Conservation (phyloP, 2,888 invertebrate species). For the Polydesmus complanatus region DNA sequence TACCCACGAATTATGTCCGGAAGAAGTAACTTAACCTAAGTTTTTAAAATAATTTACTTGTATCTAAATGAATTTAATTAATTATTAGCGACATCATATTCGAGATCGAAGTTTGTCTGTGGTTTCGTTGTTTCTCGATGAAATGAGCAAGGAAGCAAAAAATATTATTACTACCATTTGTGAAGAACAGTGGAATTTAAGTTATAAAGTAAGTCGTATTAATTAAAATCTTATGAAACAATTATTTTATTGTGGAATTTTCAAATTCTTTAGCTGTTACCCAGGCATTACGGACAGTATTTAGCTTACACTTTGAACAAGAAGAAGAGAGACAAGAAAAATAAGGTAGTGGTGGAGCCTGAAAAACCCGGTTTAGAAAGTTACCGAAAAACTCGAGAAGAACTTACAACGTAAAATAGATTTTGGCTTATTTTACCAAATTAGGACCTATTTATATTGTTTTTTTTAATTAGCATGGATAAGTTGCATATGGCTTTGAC, state of each 20-base stretch:
- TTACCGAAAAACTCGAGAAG: constrained; percentile 86
- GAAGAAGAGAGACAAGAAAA: constrained; percentile 74
- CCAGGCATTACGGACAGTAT: constrained; percentile 86
- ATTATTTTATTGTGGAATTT: background rate
- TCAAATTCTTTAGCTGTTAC: constrained; percentile 45
- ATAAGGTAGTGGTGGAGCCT: constrained; percentile 53
- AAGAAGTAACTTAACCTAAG: constrained; percentile 45
- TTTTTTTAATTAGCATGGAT: constrained; percentile 54
- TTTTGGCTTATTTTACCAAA: background rate
- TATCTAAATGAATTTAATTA: constrained; percentile 3
- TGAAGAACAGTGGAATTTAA: constrained; percentile 94
- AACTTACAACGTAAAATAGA: constrained; percentile 60
- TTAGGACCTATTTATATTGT: background rate
- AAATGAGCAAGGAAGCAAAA: constrained; percentile 97
- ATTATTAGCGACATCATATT: constrained; percentile 65
- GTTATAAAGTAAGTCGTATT: constrained; percentile 52
- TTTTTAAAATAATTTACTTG: background rate
- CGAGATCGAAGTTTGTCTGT: constrained; percentile 87
- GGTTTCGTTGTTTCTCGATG: constrained; percentile 93
- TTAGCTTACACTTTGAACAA: constrained; percentile 71
- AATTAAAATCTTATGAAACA: background rate
- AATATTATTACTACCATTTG: constrained; percentile 97
- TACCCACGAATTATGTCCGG: constrained; percentile 95
- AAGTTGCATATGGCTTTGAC: constrained; percentile 97
- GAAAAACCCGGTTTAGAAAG: constrained; percentile 92